Conservation (phyloP, 2,113 vertebrate genomes). For the Theropithecus gelada region DNA sequence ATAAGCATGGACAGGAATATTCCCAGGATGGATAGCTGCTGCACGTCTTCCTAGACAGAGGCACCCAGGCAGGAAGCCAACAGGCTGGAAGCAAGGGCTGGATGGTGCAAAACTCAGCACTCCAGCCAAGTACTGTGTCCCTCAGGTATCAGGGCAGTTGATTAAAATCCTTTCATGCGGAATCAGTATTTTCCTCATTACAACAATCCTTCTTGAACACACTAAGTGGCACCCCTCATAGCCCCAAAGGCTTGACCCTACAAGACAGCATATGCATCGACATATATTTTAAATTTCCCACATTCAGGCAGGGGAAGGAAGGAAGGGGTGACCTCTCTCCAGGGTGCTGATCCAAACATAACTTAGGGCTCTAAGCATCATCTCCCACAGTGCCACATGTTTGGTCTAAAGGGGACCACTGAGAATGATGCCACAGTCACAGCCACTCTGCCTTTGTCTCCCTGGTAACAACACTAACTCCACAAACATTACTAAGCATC, state of each 20-base stretch:
- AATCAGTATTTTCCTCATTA: constrained; percentile 90
- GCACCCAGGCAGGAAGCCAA: background rate
- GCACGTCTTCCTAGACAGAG: background rate
- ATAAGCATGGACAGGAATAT: background rate
- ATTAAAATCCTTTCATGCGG: constrained; percentile 90
- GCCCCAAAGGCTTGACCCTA: constrained; percentile 40
- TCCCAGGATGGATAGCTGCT: background rate
- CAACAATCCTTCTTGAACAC: constrained; percentile 82
- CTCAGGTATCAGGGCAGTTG: constrained; percentile 84
- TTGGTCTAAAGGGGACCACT: background rate
- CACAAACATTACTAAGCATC: background rate
- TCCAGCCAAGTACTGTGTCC: constrained; percentile 80
- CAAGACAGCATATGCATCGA: constrained; percentile 4
- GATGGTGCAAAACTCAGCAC: constrained; percentile 86
- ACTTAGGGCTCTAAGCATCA: background rate
- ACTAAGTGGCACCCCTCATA: constrained; percentile 48
- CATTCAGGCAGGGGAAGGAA: background rate
- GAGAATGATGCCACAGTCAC: background rate
- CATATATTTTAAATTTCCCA: constrained; percentile 23
- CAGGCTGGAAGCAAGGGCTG: constrained; percentile 15
- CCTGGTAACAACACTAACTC: background rate
- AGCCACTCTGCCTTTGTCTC: background rate
- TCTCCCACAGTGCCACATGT: background rate
- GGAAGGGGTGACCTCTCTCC: background rate
- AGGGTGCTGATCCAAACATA: constrained; percentile 26